Conservation (phyloP, 2,113 vertebrate genomes). For the Danio rerio region DNA sequence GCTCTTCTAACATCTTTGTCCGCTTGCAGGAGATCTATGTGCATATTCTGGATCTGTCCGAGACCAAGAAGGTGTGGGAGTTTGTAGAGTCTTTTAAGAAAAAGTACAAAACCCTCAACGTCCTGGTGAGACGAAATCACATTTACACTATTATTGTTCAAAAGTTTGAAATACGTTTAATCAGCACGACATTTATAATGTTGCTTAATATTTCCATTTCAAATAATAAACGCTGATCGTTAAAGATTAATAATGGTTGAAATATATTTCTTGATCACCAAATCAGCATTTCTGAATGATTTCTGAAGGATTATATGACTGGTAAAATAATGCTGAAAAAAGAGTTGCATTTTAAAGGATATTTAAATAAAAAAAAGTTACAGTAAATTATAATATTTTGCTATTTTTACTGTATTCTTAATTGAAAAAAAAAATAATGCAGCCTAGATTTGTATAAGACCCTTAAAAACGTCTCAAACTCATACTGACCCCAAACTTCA, state of each 20-base stretch:
- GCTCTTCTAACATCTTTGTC: background rate
- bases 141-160: background rate
- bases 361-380: background rate
- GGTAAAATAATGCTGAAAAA: background rate
- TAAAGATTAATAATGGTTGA: background rate
- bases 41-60: conserved; percentile 79
- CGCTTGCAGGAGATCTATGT: conserved; percentile 76
- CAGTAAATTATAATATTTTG: background rate
- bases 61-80: conserved; percentile 81
- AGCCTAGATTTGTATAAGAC: background rate
- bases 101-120: conserved; percentile 80
- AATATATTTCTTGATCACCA: background rate
- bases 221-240: background rate
- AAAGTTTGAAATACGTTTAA: too few relatives aligned
- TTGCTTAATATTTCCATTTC: background rate
- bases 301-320: background rate
- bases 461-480: background rate
- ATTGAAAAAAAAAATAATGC: too few relatives aligned
- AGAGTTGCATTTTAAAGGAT: background rate
- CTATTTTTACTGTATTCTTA: too few relatives aligned
- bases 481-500: background rate
- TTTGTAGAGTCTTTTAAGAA: conserved; percentile 79
- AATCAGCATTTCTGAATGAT: background rate
- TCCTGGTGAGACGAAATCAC: conserved; percentile 68
- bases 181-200: background rate